These are phyloP conservation scores for Phrynocephalus versicolor DNA, from an alignment of 2,113 vertebrate species.

Conservation along the genomic window DNA sequence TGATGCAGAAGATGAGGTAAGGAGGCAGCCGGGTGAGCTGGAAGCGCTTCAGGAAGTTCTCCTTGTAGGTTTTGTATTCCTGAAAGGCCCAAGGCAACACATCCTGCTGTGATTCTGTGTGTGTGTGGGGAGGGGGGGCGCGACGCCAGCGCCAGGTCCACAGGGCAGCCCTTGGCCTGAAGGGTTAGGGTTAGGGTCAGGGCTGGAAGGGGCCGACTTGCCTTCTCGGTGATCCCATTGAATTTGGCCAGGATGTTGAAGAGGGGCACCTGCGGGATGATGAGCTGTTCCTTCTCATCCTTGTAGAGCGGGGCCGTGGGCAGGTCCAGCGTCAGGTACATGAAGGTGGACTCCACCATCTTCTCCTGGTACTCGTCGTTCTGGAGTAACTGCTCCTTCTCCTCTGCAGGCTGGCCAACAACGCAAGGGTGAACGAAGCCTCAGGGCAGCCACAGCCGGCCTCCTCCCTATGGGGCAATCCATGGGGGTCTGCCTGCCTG, in stretches of 20 bases:
- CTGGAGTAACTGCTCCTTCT: slow-evolving; percentile 89
- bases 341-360: slow-evolving; percentile 92
- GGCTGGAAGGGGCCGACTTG: slow-evolving; percentile 37
- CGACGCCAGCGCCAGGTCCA: no score
- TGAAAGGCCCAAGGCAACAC: slow-evolving; percentile 48
- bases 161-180: neutral
- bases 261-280: slow-evolving; percentile 96
- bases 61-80: slow-evolving; percentile 99
- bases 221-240: slow-evolving; percentile 94
- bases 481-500: no score
- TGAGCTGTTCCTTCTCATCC: slow-evolving; percentile 98
- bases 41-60: slow-evolving; percentile 96
- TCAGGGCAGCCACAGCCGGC: neutral
- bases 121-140: no score
- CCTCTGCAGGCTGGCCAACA: slow-evolving; percentile 84
- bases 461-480: no score
- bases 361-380: slow-evolving; percentile 94
- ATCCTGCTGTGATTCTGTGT: no score
- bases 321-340: slow-evolving; percentile 95
- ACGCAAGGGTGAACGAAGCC: no score
- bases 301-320: slow-evolving; percentile 96
- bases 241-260: slow-evolving; percentile 98
- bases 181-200: no score
- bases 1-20: slow-evolving; percentile 98
- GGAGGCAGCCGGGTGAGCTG: slow-evolving; percentile 94